phyloP scores from a whole-genome alignment of 2,113 vertebrate genomes.

The Neogobius melanostomus region DNA sequence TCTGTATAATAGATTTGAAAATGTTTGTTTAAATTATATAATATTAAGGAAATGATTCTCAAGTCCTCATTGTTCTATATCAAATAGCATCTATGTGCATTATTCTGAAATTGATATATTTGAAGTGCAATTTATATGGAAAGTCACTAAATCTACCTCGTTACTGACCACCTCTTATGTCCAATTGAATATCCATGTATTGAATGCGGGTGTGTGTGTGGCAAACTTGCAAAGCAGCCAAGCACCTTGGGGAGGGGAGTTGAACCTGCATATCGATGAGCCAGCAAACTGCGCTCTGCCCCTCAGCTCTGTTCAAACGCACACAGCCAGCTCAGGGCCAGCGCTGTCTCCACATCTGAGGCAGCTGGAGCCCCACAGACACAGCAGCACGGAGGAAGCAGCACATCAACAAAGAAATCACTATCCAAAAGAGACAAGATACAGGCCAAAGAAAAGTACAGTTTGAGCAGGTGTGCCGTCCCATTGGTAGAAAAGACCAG shows the following conservation, averaged over 20 bases:
- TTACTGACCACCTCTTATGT: neutral
- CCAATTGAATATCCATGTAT: neutral
- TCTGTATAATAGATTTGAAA: too few species aligned
- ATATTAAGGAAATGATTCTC: too few species aligned
- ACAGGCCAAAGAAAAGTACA: neutral
- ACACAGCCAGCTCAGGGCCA: conserved; percentile 56
- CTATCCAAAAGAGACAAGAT: conserved; percentile 9
- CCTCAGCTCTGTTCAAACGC: conserved; percentile 63
- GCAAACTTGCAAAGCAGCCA: conserved; percentile 57
- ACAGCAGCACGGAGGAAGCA: conserved; percentile 11
- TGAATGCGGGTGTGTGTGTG: conserved; percentile 20
- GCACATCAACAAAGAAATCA: conserved; percentile 25
- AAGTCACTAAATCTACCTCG: neutral
- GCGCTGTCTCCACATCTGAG: conserved; percentile 58
- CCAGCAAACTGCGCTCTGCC: conserved; percentile 66
- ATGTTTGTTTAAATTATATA: too few species aligned
- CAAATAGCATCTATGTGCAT: neutral
- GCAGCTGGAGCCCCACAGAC: conserved; percentile 24
- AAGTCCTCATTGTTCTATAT: too few species aligned
- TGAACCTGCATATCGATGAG: conserved; percentile 74
- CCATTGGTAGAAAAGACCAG: neutral
- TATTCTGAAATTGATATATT: neutral
- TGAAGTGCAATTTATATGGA: conserved; percentile 17
- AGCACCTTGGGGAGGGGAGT: conserved; percentile 67
- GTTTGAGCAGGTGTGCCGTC: conserved; percentile 1